Base-by-base conservation (phyloP, 2,888 invertebrate genomes). In the Pyrrhia umbra region DNA sequence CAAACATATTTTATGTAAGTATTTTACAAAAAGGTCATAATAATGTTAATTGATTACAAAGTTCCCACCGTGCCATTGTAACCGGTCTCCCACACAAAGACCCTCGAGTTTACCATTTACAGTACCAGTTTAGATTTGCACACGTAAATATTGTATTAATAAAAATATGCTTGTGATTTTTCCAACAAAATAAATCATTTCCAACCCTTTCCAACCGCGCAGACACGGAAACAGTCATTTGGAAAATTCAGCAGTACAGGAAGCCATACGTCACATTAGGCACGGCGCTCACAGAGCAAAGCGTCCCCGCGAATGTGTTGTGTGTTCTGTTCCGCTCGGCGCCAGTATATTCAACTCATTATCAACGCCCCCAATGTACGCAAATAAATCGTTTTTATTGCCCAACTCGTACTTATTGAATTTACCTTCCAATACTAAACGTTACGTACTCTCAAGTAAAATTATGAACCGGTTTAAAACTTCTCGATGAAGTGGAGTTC, bases 401-500 rank as follows among this genome's bases (percentile, higher is more conserved):
- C 65, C 50, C 62, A 64, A 74, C 57, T 77, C 63, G 49, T 68
- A 77, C 70, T 82, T 85, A 89, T 87, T 86, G 84, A 86, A 86
- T 84, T 87, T 64, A 75, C 70, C 66, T 80, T 75, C 50, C 78
- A 88, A 85, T 85, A 82, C 83, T 77, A 84, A 90, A 87, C 84
- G 90, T 90, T 89, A 77, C 68, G 85, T 88, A 87, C 85, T 88
- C 85, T 85, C 85, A 86, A 90, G 90, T 90, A 85, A 90, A 92
- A 92, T 93, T 92, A 92, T 91, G 89, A 90, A 90, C 90, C 88
- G 90, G 88, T 90, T 91, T 87, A 90, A 92, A 94, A 94, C 88
- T 95, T 94, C 85, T 85, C 91, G 89, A 93, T 94, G 93, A 92
- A 94, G 91, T 91, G 90, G 88, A 94, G 92, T 95, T 94, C 90